A percentile compares a stretch with the other conserved stretches of the same genome.
Evolutionary conservation across 2,113 vertebrate genomes (phyloP).

Genomic region (Poeciliopsis turrubarensis): DNA sequence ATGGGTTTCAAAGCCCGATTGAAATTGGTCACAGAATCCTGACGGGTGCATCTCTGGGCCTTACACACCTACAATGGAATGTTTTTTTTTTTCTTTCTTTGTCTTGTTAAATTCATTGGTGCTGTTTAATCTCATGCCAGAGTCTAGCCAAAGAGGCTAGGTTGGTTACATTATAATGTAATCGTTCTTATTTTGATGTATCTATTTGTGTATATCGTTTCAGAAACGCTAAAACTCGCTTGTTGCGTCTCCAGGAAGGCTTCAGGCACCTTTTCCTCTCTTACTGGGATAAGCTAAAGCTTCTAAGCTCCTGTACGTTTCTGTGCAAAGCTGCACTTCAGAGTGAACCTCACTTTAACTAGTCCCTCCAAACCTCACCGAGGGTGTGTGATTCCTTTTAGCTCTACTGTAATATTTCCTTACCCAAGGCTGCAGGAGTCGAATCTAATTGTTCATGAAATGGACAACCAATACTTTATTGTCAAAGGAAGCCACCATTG

Average conservation of each 20-base stretch:
- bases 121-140: slow-evolving; percentile 51
- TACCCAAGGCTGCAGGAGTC: slow-evolving; percentile 62
- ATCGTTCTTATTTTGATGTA: slow-evolving; percentile 18
- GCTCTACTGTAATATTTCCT: slow-evolving; percentile 50
- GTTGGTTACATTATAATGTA: slow-evolving; percentile 34
- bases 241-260: slow-evolving; percentile 27
- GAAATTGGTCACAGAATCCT: neutral
- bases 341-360: slow-evolving; percentile 50
- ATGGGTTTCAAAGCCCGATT: neutral
- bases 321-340: slow-evolving; percentile 64
- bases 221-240: slow-evolving; percentile 48
- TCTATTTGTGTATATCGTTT: slow-evolving; percentile 57
- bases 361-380: slow-evolving; percentile 25
- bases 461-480: slow-evolving; percentile 64
- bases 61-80: slow-evolving; percentile 53
- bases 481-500: slow-evolving; percentile 40
- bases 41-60: neutral
- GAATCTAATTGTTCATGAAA: slow-evolving; percentile 64
- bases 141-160: slow-evolving; percentile 63
- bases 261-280: slow-evolving; percentile 56
- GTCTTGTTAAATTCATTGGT: slow-evolving; percentile 61
- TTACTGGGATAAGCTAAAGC: slow-evolving; percentile 66
- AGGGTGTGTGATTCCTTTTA: neutral
- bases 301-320: slow-evolving; percentile 52
- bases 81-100: slow-evolving; percentile 47